phyloP scores from a whole-genome alignment of 2,888 invertebrate genomes.

The Reticulitermes lucifugus region DNA sequence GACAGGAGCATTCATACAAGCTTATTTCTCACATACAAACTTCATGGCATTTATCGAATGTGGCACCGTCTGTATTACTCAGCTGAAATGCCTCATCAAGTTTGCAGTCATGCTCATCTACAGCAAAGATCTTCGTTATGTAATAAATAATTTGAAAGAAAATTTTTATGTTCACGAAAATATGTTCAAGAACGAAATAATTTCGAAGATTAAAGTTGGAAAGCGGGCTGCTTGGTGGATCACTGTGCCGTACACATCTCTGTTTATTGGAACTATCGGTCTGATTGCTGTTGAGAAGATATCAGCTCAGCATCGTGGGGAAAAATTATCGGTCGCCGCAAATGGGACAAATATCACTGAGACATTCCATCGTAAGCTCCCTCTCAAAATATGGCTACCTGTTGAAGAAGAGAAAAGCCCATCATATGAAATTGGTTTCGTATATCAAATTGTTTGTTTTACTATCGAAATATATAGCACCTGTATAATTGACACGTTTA shows the following conservation, averaged over 20 bases:
- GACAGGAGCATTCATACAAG: not conserved
- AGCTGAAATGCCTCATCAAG: not conserved
- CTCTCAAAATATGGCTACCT: not conserved
- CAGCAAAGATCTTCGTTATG: not conserved
- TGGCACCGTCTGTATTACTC: not conserved
- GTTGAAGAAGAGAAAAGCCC: not conserved
- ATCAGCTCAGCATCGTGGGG: not conserved
- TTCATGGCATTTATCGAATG: not conserved
- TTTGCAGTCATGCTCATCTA: not conserved
- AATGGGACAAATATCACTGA: not conserved
- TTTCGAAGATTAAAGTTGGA: not conserved
- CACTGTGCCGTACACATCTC: not conserved
- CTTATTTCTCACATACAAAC: not conserved
- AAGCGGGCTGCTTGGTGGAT: not conserved
- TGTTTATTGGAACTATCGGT: not conserved
- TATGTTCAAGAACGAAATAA: not conserved
- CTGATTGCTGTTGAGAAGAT: not conserved
- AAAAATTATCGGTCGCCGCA: not conserved
- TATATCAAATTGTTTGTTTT: not conserved
- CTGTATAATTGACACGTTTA: not conserved
- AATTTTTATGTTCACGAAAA: constrained; percentile 11
- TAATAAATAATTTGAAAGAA: not conserved
- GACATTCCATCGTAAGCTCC: not conserved
- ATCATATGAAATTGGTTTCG: not conserved
- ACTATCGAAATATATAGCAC: not conserved